Evolutionary conservation across 1,140 invertebrate species (phyloP).

Genomic region (Laupala kohalensis): DNA sequence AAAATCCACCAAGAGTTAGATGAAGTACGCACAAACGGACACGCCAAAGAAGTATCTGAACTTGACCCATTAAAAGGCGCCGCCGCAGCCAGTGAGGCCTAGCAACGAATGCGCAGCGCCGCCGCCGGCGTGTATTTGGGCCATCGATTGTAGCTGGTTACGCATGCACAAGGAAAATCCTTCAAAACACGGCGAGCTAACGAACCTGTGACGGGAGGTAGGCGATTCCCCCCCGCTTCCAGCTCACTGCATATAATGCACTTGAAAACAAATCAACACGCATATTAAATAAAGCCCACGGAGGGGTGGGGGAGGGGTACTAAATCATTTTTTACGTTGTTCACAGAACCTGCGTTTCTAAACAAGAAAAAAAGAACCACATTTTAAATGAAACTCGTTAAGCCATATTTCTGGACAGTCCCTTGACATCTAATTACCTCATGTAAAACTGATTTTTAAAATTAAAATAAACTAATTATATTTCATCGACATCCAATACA

Average conservation of each 20-base stretch:
- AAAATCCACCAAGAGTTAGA: too few species aligned
- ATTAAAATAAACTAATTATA: too few species aligned
- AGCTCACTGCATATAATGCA: too few species aligned
- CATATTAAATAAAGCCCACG: not conserved
- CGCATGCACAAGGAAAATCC: not conserved
- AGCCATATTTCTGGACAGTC: too few species aligned
- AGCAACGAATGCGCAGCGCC: not conserved
- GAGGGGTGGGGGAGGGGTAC: not conserved
- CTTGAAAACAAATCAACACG: not conserved
- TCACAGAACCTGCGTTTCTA: not conserved
- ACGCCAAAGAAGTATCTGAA: not conserved
- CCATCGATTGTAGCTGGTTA: not conserved
- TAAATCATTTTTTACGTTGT: not conserved
- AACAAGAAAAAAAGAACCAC: not conserved
- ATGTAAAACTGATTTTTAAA: too few species aligned
- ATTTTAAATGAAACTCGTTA: too few species aligned
- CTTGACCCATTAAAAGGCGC: not conserved
- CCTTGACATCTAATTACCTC: too few species aligned
- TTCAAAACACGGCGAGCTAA: not conserved
- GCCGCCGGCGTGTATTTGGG: not conserved
- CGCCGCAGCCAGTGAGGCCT: too few species aligned
- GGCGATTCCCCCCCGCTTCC: not conserved
- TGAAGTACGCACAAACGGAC: too few species aligned
- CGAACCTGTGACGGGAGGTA: not conserved
- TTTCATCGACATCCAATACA: too few species aligned